Conservation (phyloP, 2,113 vertebrate genomes). For the Sardina pilchardus region DNA sequence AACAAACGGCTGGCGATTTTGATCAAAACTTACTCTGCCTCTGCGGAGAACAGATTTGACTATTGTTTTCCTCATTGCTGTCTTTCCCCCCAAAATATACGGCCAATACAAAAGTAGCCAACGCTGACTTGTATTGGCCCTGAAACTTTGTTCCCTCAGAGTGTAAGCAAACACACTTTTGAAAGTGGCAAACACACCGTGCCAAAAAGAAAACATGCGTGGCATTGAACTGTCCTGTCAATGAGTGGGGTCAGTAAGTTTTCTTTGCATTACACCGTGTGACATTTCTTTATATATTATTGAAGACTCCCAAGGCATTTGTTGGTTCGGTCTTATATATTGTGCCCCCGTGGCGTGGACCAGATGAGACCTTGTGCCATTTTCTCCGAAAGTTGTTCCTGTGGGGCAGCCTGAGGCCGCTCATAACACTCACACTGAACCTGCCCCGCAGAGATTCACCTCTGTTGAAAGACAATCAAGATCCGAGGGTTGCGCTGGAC, state of each 20-base stretch:
- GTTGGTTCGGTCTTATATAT: background rate
- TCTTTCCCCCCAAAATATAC: background rate
- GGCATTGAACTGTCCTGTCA: background rate
- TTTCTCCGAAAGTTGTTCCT: background rate
- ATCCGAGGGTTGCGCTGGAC: background rate
- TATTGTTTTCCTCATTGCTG: constrained; percentile 6
- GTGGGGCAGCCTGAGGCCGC: background rate
- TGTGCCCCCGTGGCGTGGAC: background rate
- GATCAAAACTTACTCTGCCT: background rate
- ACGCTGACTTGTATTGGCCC: background rate
- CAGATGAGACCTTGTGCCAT: background rate
- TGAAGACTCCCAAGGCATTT: background rate
- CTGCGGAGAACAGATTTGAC: background rate
- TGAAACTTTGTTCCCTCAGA: background rate
- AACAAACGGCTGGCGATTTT: constrained; percentile 20
- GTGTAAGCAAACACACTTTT: background rate
- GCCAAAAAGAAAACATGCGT: background rate
- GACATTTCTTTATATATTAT: background rate
- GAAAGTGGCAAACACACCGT: background rate
- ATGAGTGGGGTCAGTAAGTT: background rate
- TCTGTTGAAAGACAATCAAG: background rate
- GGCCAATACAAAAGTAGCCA: background rate
- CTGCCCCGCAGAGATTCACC: background rate
- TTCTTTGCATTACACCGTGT: background rate
- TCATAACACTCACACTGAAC: background rate